Base-by-base conservation (phyloP, 1,140 invertebrate genomes). In the Battus philenor region DNA sequence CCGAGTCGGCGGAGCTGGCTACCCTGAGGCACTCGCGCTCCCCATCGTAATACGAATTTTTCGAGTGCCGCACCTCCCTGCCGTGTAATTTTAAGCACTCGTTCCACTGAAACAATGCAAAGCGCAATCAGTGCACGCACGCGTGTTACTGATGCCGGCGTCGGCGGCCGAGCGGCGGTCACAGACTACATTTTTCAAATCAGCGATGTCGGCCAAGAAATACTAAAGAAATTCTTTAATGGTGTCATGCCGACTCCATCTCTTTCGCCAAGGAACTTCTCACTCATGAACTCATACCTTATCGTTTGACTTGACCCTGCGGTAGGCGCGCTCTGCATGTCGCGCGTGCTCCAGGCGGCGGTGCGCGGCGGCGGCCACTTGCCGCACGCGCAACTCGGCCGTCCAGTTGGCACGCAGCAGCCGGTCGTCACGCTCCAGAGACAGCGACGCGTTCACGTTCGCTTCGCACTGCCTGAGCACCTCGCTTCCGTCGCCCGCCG, bases 91-190 rank as follows among this genome's bases (percentile, higher is more conserved):
- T 39, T 7, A 71, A 20, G 15, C 69, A 76, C 13, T 64, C 54
- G 2, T 30, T 38, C 72, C 72, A 76, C 72, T 76, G 47, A 15
- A 61, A 66, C n/a, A n/a, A n/a, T n/a, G n/a, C n/a, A n/a, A n/a
- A n/a, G n/a, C n/a, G n/a, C n/a, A n/a, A n/a, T n/a, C n/a, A n/a
- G n/a, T n/a, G n/a, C n/a, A n/a, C n/a, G n/a, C n/a, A n/a, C n/a
- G n/a, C n/a, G n/a, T n/a, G n/a, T n/a, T n/a, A n/a, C n/a, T n/a
- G n/a, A n/a, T n/a, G n/a, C n/a, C n/a, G n/a, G n/a, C n/a, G n/a
- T n/a, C n/a, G n/a, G n/a, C n/a, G n/a, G n/a, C n/a, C n/a, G n/a
- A n/a, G n/a, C n/a, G n/a, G n/a, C n/a, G n/a, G n/a, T n/a, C n/a
- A n/a, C n/a, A n/a, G n/a, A n/a, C n/a, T n/a, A n/a, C n/a, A n/a